A percentile compares a stretch with the other conserved stretches of the same genome.
Evolutionary conservation across 2,113 vertebrate species (phyloP).

Genomic region (Columba janthina): DNA sequence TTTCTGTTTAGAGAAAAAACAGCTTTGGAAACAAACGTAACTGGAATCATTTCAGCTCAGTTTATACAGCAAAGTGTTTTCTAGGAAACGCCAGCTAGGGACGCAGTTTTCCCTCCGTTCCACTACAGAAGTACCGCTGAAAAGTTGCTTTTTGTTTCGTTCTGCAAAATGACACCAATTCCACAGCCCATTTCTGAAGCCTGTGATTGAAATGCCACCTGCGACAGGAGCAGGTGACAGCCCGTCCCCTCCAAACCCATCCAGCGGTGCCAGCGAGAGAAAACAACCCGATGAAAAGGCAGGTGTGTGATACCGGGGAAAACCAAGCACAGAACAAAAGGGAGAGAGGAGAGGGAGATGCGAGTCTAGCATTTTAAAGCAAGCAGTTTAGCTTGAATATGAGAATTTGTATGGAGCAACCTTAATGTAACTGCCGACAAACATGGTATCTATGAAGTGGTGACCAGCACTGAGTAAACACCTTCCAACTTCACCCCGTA

Average conservation of each 20-base stretch:
- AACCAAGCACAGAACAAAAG: conserved; percentile 43
- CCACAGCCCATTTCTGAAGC: neutral
- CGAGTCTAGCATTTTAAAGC: conserved; percentile 6
- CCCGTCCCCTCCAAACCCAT: neutral
- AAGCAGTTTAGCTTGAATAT: neutral
- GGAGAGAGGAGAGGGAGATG: conserved; percentile 35
- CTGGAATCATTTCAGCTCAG: conserved; percentile 32
- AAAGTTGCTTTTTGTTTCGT: neutral
- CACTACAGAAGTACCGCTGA: neutral
- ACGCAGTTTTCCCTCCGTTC: neutral
- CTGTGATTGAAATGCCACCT: neutral
- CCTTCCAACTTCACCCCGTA: neutral
- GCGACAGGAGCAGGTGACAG: neutral
- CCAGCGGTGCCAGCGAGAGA: neutral
- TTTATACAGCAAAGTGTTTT: neutral
- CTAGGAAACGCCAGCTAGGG: neutral
- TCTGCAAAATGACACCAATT: neutral
- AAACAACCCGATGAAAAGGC: conserved; percentile 37
- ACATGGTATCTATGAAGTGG: neutral
- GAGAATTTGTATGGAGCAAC: neutral
- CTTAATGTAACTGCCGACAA: neutral
- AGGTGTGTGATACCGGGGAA: neutral
- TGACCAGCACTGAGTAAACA: neutral
- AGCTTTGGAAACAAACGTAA: conserved; percentile 21
- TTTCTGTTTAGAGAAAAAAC: neutral